Base-by-base conservation (phyloP, 37 sponge, comb jelly and placozoan genomes). In the Crambe crambe region DNA sequence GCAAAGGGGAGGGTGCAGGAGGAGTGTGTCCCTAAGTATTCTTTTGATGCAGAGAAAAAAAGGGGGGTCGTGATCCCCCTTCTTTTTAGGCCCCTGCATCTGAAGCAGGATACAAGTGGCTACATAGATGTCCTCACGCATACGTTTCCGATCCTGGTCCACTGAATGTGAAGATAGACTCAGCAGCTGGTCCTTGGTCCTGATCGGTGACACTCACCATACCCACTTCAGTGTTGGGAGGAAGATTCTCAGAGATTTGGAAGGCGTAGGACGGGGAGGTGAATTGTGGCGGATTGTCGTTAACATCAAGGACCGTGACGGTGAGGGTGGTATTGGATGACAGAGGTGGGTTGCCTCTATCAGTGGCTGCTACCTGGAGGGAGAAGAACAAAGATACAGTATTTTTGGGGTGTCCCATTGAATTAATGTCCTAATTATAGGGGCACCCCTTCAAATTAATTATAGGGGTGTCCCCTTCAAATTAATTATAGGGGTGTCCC, bases 301-400 rank as follows among this genome's bases (percentile, higher is more conserved):
- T 83, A 22, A 83, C 42, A 37, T 83, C 84, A 1, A 35, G 3
- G 9, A 83, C 75, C 5, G 66, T 8, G 39, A 83, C 69, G 8
- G 68, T 67, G 25, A 83, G 54, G 10, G 29, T 64, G 21, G 84
- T 58, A 37, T 10, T 51, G 9, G 75, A 42, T 42, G 84, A 37
- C 37, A 83, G 58, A 67, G 80, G 40, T 22, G 90, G 90, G 38
- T 29, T 12, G 3, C 94, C 94, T 1, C 35, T 37, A 62, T 93
- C 94, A 27, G 56, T 36, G 21, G 87, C 94, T 3, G 42, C 67
- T 38, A 93, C 90, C 80, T 80, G 27, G 2, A 58, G 12, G 21
- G 34, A 40, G 44, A 88, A 78, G 31, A 36, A 31, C 30, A 70
- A 87, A 72, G 54, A 5, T 9, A 9, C 36, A 62, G 22, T 62